Evolutionary conservation across 2,797 vertebrate species (phyloP), one percentile per base, ranked within the genome.

Genomic region (Geotria australis): DNA sequence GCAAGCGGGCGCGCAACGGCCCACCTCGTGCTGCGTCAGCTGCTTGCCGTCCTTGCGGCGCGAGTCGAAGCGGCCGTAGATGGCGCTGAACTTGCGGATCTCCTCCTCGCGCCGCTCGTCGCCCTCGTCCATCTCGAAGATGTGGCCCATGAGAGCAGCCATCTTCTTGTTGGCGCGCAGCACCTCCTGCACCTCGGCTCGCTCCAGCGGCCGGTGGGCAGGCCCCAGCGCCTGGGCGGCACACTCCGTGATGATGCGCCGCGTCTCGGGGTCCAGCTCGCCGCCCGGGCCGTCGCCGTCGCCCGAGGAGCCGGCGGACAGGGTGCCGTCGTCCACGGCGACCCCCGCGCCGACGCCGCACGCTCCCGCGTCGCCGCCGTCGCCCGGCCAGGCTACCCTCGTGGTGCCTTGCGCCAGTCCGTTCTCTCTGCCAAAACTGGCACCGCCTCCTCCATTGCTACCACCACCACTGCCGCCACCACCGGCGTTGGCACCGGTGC

Each of bases 141-240:
- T 84, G 69, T 93, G 88, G 3, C 85, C 86, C 61, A 96, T 80
- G 0, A 80, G 77, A 66, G 86, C 82, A 7, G 84, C 81, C 68
- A 96, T 68, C 67, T 93, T 95, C 74, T 88, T 89, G 68, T 93
- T 91, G 68, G 89, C 77, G 68, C 83, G 79, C 59, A 93, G 72
- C 56, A 94, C 68, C 2, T 79, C 79, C 24, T 81, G 78, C 2
- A 78, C 71, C 64, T 93, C 85, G 0, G 74, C 69, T 0, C 74
- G 66, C 57, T 83, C 76, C 0, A 83, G 78, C 60, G 77, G 73
- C 24, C 24, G 24, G 1, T 85, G 80, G 60, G 79, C 72, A 57
- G 81, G 86, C 65, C 76, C 74, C 66, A 88, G 76, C 59, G 85
- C 78, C 61, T 80, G 67, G 8, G 84, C 83, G 64, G 91, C 84